Evolutionary conservation across 2,888 invertebrate genomes (phyloP).

Genomic region (Labia minor): DNA sequence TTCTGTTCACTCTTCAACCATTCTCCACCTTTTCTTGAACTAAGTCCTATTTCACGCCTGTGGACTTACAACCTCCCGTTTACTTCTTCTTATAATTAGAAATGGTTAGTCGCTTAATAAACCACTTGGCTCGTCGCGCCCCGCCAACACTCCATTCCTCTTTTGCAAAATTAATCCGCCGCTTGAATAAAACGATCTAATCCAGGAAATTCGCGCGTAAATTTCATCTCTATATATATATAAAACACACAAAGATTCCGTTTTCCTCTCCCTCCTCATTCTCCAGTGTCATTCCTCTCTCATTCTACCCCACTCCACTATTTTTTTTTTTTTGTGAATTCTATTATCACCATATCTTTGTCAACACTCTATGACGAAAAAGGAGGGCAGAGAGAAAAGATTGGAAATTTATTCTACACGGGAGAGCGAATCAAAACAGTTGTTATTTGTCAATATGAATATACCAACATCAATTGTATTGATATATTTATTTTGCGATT

Average conservation of each 20-base stretch:
- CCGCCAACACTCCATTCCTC: not conserved
- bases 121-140: not conserved
- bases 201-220: not conserved
- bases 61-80: not conserved
- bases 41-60: not conserved
- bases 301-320: too few species aligned
- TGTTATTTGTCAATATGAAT: not conserved
- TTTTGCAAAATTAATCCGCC: conserved; percentile 13
- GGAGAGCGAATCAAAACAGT: not conserved
- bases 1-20: too few species aligned
- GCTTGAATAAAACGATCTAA: conserved; percentile 3
- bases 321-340: not conserved
- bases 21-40: not conserved
- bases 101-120: conserved; percentile 13
- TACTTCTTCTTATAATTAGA: not conserved
- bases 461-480: too few species aligned
- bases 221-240: not conserved
- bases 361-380: not conserved
- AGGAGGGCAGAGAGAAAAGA: not conserved
- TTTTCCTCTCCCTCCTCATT: not conserved
- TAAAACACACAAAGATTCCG: not conserved
- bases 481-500: too few species aligned
- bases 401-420: not conserved
- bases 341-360: not conserved
- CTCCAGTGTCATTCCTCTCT: too few species aligned